Percentiles rank a stretch among this genome's conserved stretches.
phyloP scores from a whole-genome alignment of 2,797 vertebrate genomes.

The Typhlichthys subterraneus region DNA sequence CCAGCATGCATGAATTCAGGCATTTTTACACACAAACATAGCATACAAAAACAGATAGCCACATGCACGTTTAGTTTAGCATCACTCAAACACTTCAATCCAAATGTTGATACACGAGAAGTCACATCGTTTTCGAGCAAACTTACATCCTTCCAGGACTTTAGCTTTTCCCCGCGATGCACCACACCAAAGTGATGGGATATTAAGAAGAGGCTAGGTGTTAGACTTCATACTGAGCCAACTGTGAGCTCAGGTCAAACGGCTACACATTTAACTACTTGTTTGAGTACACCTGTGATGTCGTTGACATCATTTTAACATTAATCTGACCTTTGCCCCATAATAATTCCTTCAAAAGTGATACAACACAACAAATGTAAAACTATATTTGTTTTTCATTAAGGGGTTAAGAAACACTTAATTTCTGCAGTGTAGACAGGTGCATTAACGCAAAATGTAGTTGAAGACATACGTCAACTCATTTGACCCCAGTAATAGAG shows the following conservation, averaged over 20 bases:
- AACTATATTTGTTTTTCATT: no score
- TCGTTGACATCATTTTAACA: no score
- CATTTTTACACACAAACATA: constrained; percentile 5
- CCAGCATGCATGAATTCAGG: constrained; percentile 39
- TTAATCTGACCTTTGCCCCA: no score
- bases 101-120: constrained; percentile 54
- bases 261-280: constrained; percentile 36
- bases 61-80: background rate
- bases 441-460: constrained; percentile 36
- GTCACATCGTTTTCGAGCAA: constrained; percentile 60
- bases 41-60: constrained; percentile 24
- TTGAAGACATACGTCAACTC: constrained; percentile 20
- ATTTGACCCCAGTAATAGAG: constrained; percentile 12
- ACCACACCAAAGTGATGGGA: constrained; percentile 78
- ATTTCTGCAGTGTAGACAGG: constrained; percentile 19
- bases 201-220: constrained; percentile 85
- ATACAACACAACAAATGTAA: no score
- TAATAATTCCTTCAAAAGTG: no score
- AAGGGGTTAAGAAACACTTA: no score
- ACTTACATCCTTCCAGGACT: constrained; percentile 99
- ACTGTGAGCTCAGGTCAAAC: constrained; percentile 42
- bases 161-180: constrained; percentile 86
- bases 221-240: constrained; percentile 76
- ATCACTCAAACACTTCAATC: constrained; percentile 5
- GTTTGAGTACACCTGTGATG: no score